These are phyloP conservation scores for Lutjanus argentimaculatus DNA, from an alignment of 2,797 vertebrate species.

Conservation along the genomic window DNA sequence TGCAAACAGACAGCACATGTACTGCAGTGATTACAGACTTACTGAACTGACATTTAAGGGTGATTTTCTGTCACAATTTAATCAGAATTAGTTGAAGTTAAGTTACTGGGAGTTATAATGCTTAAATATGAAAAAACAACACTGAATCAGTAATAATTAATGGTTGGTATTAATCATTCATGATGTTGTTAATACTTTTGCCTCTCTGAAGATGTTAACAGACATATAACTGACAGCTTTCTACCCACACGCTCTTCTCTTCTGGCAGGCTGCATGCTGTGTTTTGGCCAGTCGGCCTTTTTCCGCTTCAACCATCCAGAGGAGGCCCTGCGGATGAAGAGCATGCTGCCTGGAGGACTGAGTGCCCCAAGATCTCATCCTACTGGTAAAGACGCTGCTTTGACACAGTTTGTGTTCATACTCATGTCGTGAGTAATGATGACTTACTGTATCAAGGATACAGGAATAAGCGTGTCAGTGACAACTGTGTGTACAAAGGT, in stretches of 20 bases:
- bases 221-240: slow-evolving; percentile 16
- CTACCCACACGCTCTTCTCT: not conserved
- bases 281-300: slow-evolving; percentile 95
- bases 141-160: not conserved
- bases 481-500: slow-evolving; percentile 25
- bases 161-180: not conserved
- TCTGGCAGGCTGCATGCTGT: slow-evolving; percentile 94
- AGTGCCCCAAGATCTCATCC: slow-evolving; percentile 68
- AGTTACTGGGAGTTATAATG: not conserved
- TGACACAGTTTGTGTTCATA: not conserved
- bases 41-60: not conserved
- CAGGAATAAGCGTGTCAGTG: slow-evolving; percentile 34
- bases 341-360: slow-evolving; percentile 89
- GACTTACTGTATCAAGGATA: not conserved
- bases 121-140: not conserved
- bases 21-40: not conserved
- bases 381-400: slow-evolving; percentile 63
- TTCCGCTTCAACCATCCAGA: slow-evolving; percentile 98
- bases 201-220: not conserved
- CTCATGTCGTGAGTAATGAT: no score
- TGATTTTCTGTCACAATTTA: not conserved
- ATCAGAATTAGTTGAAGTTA: not conserved
- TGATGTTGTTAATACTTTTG: not conserved
- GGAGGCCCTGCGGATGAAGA: slow-evolving; percentile 97
- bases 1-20: not conserved